phyloP scores from a whole-genome alignment of 2,888 invertebrate species.

The Serripes groenlandicus region DNA sequence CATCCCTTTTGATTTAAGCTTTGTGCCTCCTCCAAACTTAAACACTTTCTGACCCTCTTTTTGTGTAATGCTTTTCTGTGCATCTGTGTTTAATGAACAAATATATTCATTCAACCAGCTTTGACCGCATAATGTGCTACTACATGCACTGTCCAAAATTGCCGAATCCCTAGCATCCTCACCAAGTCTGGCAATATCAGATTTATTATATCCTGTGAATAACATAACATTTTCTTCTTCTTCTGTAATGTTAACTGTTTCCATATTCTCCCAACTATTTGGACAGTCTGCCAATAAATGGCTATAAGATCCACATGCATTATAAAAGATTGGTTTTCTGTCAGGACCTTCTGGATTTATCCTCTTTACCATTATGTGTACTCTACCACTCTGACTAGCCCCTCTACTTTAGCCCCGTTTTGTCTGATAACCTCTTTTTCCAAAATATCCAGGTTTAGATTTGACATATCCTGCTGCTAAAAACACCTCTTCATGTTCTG shows the following conservation, averaged over 20 bases:
- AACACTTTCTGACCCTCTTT: slow-evolving; percentile 47
- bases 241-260: slow-evolving; percentile 42
- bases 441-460: background rate
- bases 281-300: slow-evolving; percentile 51
- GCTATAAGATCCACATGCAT: slow-evolving; percentile 53
- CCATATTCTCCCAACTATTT: slow-evolving; percentile 55
- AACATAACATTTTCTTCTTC: slow-evolving; percentile 39
- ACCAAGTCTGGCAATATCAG: slow-evolving; percentile 31
- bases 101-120: slow-evolving; percentile 48
- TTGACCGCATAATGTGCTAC: slow-evolving; percentile 63
- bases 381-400: slow-evolving; percentile 4
- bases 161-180: slow-evolving; percentile 2
- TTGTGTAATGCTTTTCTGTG: slow-evolving; percentile 15
- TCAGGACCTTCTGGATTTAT: slow-evolving; percentile 37
- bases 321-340: slow-evolving; percentile 32
- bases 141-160: slow-evolving; percentile 67
- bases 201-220: slow-evolving; percentile 49
- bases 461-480: slow-evolving; percentile 25
- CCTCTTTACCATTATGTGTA: slow-evolving; percentile 15
- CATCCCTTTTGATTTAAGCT: slow-evolving; percentile 38
- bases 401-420: background rate
- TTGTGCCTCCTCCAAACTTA: slow-evolving; percentile 63
- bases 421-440: slow-evolving; percentile 1
- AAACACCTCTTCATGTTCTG: slow-evolving; percentile 25
- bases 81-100: slow-evolving; percentile 6